phyloP scores from a whole-genome alignment of 2,888 invertebrate species.

The Sphinx pinastri region DNA sequence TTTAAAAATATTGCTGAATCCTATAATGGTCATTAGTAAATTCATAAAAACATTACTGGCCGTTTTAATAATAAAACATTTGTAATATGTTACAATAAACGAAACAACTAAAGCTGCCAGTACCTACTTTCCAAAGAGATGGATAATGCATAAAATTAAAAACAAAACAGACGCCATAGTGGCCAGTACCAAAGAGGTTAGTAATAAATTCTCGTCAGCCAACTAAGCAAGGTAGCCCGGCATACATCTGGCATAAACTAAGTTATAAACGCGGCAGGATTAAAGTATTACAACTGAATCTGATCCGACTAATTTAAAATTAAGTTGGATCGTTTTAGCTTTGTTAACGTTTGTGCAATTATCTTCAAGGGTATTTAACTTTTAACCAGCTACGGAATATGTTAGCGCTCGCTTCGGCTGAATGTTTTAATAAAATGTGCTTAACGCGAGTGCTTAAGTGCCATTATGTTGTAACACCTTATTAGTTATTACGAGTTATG shows the following conservation, averaged over 20 bases:
- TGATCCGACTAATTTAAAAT: constrained; percentile 24
- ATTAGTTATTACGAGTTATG: constrained; percentile 5
- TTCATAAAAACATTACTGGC: too few relatives aligned
- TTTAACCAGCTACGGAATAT: constrained; percentile 14
- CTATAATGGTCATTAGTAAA: too few relatives aligned
- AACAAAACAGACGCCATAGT: constrained; percentile 2
- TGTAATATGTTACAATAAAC: too few relatives aligned
- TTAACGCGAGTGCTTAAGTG: constrained; percentile 7
- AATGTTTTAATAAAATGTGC: constrained; percentile 19
- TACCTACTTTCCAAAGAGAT: background rate
- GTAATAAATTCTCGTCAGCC: constrained; percentile 14
- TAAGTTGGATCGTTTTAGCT: constrained; percentile 23
- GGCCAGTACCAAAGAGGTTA: constrained; percentile 5
- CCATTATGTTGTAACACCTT: constrained; percentile 11
- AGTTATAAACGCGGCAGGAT: constrained; percentile 20
- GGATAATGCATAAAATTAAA: background rate
- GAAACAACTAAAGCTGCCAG: background rate
- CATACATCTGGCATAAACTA: constrained; percentile 26
- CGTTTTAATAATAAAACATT: too few relatives aligned
- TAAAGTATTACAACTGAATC: constrained; percentile 23
- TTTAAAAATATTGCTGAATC: too few relatives aligned
- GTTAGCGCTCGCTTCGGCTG: constrained; percentile 10
- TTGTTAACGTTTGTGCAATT: constrained; percentile 26
- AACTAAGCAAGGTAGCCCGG: constrained; percentile 14
- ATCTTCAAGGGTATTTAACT: constrained; percentile 24